These are phyloP conservation scores for Ooceraea biroi DNA, from an alignment of 1,140 invertebrate genomes.

Conservation along the genomic window DNA sequence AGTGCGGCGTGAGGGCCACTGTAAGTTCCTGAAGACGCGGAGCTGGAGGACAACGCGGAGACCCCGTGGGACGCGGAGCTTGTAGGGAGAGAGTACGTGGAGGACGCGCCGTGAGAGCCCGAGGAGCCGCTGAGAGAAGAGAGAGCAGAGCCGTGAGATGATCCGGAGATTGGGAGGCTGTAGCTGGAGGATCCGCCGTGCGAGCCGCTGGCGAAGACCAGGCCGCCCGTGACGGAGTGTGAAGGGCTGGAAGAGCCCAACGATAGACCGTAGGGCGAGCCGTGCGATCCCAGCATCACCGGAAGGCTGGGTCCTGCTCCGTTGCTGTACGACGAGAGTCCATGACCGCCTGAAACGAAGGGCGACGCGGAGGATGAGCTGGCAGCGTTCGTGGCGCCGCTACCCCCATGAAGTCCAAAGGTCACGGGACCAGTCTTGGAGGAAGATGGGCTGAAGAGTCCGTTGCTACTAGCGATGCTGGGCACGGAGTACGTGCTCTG, in stretches of 20 bases:
- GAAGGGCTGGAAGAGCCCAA: constrained; percentile 63
- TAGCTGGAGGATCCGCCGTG: constrained; percentile 72
- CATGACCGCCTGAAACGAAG: constrained; percentile 70
- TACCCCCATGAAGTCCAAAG: constrained; percentile 71
- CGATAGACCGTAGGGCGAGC: constrained; percentile 54
- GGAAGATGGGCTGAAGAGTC: constrained; percentile 61
- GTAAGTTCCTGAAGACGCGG: constrained; percentile 64
- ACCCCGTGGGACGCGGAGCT: constrained; percentile 64
- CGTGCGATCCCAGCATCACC: constrained; percentile 61
- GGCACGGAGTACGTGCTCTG: constrained; percentile 66
- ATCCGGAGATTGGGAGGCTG: constrained; percentile 62
- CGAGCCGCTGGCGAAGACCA: constrained; percentile 70
- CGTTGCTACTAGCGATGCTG: constrained; percentile 39
- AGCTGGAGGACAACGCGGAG: constrained; percentile 47
- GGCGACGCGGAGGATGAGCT: background rate
- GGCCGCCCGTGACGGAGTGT: constrained; percentile 75
- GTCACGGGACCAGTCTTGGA: constrained; percentile 83
- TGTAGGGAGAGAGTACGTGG: constrained; percentile 46
- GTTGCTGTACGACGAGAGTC: constrained; percentile 68
- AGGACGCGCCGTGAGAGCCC: background rate
- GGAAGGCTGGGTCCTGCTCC: constrained; percentile 68
- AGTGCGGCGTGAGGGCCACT: constrained; percentile 66
- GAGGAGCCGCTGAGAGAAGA: constrained; percentile 42
- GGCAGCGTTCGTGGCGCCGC: background rate
- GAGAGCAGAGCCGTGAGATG: constrained; percentile 62